Evolutionary conservation across 2,888 invertebrate species (phyloP), one percentile per base, ranked within the genome.

Genomic region (Tenthredo amoena): DNA sequence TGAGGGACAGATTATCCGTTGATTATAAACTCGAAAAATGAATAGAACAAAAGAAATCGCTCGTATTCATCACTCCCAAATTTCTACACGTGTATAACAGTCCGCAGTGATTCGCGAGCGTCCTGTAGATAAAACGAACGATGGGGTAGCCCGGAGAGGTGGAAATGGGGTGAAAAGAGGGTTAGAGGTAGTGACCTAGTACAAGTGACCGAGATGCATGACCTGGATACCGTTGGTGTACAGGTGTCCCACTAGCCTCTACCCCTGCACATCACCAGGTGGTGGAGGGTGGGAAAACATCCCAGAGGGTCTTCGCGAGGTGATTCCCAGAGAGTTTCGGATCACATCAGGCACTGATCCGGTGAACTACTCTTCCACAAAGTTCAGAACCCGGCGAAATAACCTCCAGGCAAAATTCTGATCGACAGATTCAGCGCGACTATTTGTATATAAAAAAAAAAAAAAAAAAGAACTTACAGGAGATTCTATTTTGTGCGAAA

Each of bases 181-280:
- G 81, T 81, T 62, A 88, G 90, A 91, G 89, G 90, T 91, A 92
- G 91, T 92, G 92, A 92, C 92, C 92, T 91, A 92, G 91, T 92
- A 90, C 90, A 91, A 91, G 92, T 91, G 91, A 90, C 91, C 92
- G 92, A 92, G 91, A 92, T 92, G 91, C 92, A 92, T 92, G 92
- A 92, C 92, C 92, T 91, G 92, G 92, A 92, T 92, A 91, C 91
- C 92, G 89, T 87, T 86, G 87, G 87, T 89, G 90, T 91, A 92
- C 92, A 92, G 92, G 92, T 92, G 92, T 91, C 92, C 92, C 90
- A 92, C 90, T 92, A 91, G 89, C 92, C 92, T 91, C 92, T 89
- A 90, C 88, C 89, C 90, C 88, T 88, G 71, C 84, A 84, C 72
- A 86, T 88, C 88, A 62, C 40, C 62, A 81, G 81, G 81, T 77